These are phyloP conservation scores for Diprion similis DNA, from an alignment of 1,140 invertebrate species.

Conservation along the genomic window DNA sequence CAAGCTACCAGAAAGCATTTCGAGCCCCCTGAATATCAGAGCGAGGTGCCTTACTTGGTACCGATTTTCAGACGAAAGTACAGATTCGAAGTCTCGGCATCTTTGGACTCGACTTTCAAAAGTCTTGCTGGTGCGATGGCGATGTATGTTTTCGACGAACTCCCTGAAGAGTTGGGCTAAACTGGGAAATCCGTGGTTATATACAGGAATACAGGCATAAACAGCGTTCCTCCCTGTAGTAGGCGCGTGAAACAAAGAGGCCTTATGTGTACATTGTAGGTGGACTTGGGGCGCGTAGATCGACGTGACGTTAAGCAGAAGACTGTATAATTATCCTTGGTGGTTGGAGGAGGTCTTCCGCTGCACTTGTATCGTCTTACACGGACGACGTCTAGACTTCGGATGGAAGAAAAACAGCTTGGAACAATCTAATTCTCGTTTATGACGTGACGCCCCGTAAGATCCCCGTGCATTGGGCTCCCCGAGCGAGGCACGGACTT, in stretches of 20 bases:
- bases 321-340: not conserved
- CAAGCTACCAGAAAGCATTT: not conserved
- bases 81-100: too few relatives aligned
- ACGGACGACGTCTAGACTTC: not conserved
- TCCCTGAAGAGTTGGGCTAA: too few relatives aligned
- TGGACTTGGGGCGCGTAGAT: not conserved
- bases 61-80: too few relatives aligned
- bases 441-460: not conserved
- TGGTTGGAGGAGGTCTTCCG: not conserved
- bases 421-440: not conserved
- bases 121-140: too few relatives aligned
- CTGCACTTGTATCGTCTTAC: constrained; percentile 7
- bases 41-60: not conserved
- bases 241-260: not conserved
- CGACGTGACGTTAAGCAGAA: not conserved
- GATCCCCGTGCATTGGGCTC: not conserved
- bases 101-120: too few relatives aligned
- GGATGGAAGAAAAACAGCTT: not conserved
- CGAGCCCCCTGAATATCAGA: not conserved
- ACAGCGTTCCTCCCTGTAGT: too few relatives aligned
- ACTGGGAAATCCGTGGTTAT: too few relatives aligned
- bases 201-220: too few relatives aligned
- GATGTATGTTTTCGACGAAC: too few relatives aligned
- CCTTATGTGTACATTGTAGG: not conserved
- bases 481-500: not conserved